These are phyloP conservation scores for Encarsia formosa DNA, from an alignment of 2,888 invertebrate genomes.

Conservation along the genomic window DNA sequence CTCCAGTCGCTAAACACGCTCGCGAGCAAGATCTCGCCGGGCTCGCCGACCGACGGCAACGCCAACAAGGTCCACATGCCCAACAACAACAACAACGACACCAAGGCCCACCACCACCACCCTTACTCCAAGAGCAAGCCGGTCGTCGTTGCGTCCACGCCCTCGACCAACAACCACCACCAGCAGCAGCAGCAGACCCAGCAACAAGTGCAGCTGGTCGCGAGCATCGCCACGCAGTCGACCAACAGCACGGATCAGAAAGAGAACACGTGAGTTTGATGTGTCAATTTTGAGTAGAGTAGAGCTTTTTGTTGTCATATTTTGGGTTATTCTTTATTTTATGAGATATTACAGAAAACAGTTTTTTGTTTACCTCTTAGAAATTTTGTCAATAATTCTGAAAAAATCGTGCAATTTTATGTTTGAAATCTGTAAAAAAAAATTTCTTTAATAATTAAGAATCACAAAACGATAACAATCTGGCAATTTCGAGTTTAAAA, in stretches of 20 bases:
- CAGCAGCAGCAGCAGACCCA: too few relatives aligned
- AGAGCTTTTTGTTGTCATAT: neutral
- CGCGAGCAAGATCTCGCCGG: conserved; percentile 86
- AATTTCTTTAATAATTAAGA: too few relatives aligned
- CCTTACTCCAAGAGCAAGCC: conserved; percentile 46
- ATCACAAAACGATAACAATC: too few relatives aligned
- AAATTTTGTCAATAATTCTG: too few relatives aligned
- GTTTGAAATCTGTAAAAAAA: too few relatives aligned
- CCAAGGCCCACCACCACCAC: conserved; percentile 35
- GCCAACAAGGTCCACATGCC: conserved; percentile 64
- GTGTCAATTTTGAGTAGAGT: neutral
- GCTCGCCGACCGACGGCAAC: conserved; percentile 62
- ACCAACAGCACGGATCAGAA: conserved; percentile 47
- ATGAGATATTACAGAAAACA: too few relatives aligned
- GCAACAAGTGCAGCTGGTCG: too few relatives aligned
- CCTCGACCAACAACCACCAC: too few relatives aligned
- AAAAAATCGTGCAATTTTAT: too few relatives aligned
- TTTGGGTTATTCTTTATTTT: too few relatives aligned
- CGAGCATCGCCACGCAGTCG: conserved; percentile 37
- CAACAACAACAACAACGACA: conserved; percentile 53
- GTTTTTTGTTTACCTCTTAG: too few relatives aligned
- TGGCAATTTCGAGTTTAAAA: too few relatives aligned
- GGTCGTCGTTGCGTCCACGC: neutral
- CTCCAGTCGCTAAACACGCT: conserved; percentile 82
- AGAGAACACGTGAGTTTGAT: conserved; percentile 47